These are phyloP conservation scores for Sinella curviseta DNA, from an alignment of 1,140 invertebrate species.

Conservation along the genomic window DNA sequence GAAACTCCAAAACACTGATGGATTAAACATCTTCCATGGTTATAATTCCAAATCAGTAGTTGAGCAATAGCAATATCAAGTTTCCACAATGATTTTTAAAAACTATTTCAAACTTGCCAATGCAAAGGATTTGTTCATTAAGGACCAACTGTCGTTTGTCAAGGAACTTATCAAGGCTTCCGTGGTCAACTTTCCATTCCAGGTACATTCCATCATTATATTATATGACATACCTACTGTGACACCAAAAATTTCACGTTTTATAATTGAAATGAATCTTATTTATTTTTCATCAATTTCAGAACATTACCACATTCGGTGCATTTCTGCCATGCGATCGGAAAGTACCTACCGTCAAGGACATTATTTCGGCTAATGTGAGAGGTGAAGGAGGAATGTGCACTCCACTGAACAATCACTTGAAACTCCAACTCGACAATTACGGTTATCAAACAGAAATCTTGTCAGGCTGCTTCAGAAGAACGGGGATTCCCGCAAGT, in stretches of 20 bases:
- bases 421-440: conserved; percentile 27
- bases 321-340: neutral
- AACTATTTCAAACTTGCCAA: conserved; percentile 27
- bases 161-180: conserved; percentile 33
- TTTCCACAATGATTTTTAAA: conserved; percentile 37
- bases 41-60: no score
- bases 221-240: no score
- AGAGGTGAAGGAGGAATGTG: conserved; percentile 29
- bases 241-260: no score
- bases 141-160: conserved; percentile 25
- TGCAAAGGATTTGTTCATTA: conserved; percentile 31
- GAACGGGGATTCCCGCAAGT: conserved; percentile 33
- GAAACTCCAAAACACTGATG: no score
- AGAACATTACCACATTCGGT: conserved; percentile 39
- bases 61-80: no score
- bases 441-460: conserved; percentile 31
- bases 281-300: neutral
- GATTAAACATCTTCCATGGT: no score
- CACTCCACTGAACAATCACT: conserved; percentile 31
- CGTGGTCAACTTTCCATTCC: conserved; percentile 39
- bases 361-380: neutral
- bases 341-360: neutral
- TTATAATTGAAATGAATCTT: no score
- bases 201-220: conserved; percentile 33
- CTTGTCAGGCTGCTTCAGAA: conserved; percentile 30